Conservation (phyloP, 2,888 invertebrate genomes). For the Zeuzera pyrina region DNA sequence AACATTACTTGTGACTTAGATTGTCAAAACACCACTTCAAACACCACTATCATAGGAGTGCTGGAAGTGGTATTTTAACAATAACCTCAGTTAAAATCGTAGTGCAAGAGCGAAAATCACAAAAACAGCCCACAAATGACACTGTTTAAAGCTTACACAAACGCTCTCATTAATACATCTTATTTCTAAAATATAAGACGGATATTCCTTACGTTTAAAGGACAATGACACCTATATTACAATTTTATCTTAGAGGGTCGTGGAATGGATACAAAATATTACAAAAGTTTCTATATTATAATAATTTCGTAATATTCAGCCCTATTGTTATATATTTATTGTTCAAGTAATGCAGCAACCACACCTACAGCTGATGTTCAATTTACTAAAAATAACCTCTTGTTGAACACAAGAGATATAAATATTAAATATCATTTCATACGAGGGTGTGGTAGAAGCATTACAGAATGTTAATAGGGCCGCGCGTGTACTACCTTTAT, state of each 20-base stretch:
- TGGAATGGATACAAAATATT: conserved; percentile 70
- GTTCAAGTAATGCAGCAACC: too few relatives aligned
- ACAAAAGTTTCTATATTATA: conserved; percentile 36
- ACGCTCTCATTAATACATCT: conserved; percentile 30
- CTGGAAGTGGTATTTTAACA: too few relatives aligned
- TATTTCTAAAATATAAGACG: conserved; percentile 59
- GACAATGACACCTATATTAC: conserved; percentile 63
- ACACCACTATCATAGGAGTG: too few relatives aligned
- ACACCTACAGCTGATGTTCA: too few relatives aligned
- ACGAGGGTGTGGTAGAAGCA: too few relatives aligned
- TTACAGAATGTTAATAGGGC: too few relatives aligned
- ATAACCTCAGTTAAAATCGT: too few relatives aligned
- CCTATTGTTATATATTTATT: not conserved
- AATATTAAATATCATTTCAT: too few relatives aligned
- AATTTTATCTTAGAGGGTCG: conserved; percentile 42
- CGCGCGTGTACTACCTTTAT: conserved; percentile 25
- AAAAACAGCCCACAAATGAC: conserved; percentile 9
- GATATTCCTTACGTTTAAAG: conserved; percentile 57
- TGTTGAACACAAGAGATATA: too few relatives aligned
- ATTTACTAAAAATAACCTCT: too few relatives aligned
- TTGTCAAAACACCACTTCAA: too few relatives aligned
- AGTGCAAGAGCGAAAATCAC: not conserved
- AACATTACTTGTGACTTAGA: too few relatives aligned
- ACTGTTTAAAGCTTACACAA: conserved; percentile 20
- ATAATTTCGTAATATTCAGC: conserved; percentile 1